These are phyloP conservation scores for Epicampocera succincta DNA, from an alignment of 2,888 invertebrate genomes.

Conservation along the genomic window DNA sequence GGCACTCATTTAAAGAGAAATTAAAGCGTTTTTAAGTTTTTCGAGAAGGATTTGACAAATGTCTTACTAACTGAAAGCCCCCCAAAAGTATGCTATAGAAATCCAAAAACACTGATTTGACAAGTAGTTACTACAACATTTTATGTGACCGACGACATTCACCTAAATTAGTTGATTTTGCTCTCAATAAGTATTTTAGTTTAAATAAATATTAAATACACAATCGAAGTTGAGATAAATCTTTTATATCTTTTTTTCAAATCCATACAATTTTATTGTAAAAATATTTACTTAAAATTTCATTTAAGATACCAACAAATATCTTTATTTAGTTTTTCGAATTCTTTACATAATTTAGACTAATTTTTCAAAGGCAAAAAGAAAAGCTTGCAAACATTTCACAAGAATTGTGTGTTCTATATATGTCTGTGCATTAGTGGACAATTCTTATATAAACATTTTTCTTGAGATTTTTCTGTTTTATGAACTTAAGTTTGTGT, in stretches of 20 bases:
- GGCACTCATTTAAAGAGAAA: too few species aligned
- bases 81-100: too few species aligned
- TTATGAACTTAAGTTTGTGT: background rate
- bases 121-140: too few species aligned
- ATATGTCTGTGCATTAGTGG: conserved; percentile 19
- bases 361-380: conserved; percentile 23
- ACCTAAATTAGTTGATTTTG: background rate
- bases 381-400: conserved; percentile 37
- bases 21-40: too few species aligned
- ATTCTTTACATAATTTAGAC: conserved; percentile 45
- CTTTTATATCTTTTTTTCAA: conserved; percentile 17
- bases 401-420: conserved; percentile 1
- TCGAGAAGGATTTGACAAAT: too few species aligned
- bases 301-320: conserved; percentile 31
- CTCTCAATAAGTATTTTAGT: background rate
- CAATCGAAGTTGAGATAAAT: conserved; percentile 16
- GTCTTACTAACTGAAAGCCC: too few species aligned
- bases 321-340: conserved; percentile 51
- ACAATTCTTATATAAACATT: conserved; percentile 41
- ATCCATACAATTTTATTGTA: background rate
- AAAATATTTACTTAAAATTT: conserved; percentile 48
- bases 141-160: background rate
- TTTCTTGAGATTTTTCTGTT: conserved; percentile 38
- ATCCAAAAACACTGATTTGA: too few species aligned
- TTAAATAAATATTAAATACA: background rate